A percentile compares a stretch with the other conserved stretches of the same genome.
phyloP scores from a whole-genome alignment of 2,113 vertebrate genomes.

The Myiagra hebetior region DNA sequence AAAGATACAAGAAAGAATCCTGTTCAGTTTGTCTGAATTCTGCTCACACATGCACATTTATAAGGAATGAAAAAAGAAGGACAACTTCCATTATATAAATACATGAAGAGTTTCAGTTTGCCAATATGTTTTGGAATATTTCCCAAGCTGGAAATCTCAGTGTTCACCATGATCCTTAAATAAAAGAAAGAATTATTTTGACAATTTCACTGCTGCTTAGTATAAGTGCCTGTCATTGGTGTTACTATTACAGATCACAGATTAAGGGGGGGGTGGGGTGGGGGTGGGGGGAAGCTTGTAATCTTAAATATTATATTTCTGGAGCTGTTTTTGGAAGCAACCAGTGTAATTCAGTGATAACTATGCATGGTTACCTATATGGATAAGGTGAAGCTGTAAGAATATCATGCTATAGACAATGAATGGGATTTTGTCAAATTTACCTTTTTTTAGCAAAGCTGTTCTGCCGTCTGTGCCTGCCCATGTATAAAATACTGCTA shows the following conservation, averaged over 20 bases:
- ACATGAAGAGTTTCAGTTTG: slow-evolving; percentile 18
- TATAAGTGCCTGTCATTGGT: slow-evolving; percentile 4
- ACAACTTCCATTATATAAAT: slow-evolving; percentile 16
- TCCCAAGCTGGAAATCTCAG: slow-evolving; percentile 45
- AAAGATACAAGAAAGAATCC: neutral
- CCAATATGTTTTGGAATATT: slow-evolving; percentile 43
- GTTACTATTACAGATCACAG: neutral
- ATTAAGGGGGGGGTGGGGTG: rapidly evolving
- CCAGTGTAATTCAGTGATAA: neutral
- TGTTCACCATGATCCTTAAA: slow-evolving; percentile 37
- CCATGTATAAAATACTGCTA: neutral
- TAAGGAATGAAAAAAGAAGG: slow-evolving; percentile 8
- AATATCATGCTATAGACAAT: neutral
- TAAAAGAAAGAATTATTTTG: slow-evolving; percentile 52
- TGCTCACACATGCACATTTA: neutral
- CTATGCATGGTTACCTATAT: neutral
- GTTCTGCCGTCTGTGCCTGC: neutral
- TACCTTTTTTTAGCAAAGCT: neutral
- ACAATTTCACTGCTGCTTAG: slow-evolving; percentile 36
- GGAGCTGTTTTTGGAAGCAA: neutral
- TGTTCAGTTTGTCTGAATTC: neutral
- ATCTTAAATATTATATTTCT: neutral
- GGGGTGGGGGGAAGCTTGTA: rapidly evolving
- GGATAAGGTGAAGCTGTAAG: neutral
- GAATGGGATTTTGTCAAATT: neutral